A percentile compares a stretch with the other conserved stretches of the same genome.
phyloP scores from a whole-genome alignment of 2,888 invertebrate genomes.

The Acronicta alni region DNA sequence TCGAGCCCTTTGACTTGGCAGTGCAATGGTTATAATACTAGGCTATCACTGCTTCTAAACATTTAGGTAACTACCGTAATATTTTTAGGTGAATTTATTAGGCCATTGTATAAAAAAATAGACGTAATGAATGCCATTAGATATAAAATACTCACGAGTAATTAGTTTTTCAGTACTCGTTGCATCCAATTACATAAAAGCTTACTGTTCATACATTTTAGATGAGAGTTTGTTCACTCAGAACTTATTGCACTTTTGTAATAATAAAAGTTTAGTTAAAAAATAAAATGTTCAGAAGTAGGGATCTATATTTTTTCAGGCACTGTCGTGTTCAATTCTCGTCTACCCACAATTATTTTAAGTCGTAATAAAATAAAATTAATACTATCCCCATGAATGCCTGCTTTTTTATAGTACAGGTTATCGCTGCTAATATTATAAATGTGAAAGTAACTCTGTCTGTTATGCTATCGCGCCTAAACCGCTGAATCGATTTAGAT shows the following conservation, averaged over 20 bases:
- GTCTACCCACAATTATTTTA: too few relatives aligned
- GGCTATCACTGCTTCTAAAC: too few relatives aligned
- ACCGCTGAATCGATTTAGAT: too few relatives aligned
- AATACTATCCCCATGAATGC: too few relatives aligned
- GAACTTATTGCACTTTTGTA: conserved; percentile 34
- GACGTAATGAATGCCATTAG: conserved; percentile 10
- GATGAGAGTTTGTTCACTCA: conserved; percentile 35
- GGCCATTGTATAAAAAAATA: conserved; percentile 19
- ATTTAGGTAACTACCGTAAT: conserved; percentile 13
- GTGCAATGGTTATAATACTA: too few relatives aligned
- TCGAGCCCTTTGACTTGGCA: too few relatives aligned
- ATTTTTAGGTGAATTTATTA: conserved; percentile 20
- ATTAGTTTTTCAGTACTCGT: conserved; percentile 33
- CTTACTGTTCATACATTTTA: conserved; percentile 38
- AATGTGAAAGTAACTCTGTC: too few relatives aligned
- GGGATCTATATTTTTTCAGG: conserved; percentile 7
- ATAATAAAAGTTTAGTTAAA: conserved; percentile 9
- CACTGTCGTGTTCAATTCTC: too few relatives aligned
- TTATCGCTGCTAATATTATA: too few relatives aligned
- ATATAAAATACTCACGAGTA: conserved; percentile 33
- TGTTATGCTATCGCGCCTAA: too few relatives aligned
- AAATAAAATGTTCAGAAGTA: conserved; percentile 22
- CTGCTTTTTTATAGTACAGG: too few relatives aligned
- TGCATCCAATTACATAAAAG: conserved; percentile 42
- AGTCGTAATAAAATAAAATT: too few relatives aligned